Base-by-base conservation (phyloP, 92 coral and sea anemone species). In the Montipora capitata region DNA sequence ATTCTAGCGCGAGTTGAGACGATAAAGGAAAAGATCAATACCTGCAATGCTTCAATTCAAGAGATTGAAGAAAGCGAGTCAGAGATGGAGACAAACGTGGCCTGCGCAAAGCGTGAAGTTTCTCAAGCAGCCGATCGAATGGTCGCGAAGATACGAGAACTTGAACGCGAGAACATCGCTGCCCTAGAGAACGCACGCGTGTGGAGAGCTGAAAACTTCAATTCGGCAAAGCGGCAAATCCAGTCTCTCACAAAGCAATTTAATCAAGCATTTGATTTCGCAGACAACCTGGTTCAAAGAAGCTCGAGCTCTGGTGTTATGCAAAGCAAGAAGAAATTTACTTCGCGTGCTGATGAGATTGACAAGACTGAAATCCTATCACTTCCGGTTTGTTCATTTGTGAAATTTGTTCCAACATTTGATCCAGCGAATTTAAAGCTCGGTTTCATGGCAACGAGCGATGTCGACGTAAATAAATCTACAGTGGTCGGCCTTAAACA, bases 231-330 rank as follows among this genome's bases (percentile, higher is more conserved):
- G 42, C 9, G 6, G 10, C 41, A 49, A 73, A 7, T 73, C 1
- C 62, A 73, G 59, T 73, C 52, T 38, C 3, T 73, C 40, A 4
- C 39, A 4, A 45, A 48, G 10, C 77, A 73, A 49, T 1, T 49
- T 14, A 18, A 45, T 1, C 77, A 73, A 73, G 77, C 77, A 17
- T 17, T 45, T 40, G 56, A 54, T 45, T 40, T 81, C 66, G 67
- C 72, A 7, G 10, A 3, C 14, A 10, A 49, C 7, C 49, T 68
- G 13, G n/a, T 9, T 54, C 49, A 68, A 14, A 20, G 49, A 38
- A 7, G 51, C 20, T 68, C 67, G 0, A 10, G 13, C 10, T 15
- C 15, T 2, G 11, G n/a, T 38, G 12, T 45, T 9, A 73, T 72
- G 13, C 76, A 45, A n/a, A 72, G 76, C 57, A 42, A 72, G 7